Base-by-base conservation (phyloP, 2,888 invertebrate genomes). In the Acrocera orbiculus region DNA sequence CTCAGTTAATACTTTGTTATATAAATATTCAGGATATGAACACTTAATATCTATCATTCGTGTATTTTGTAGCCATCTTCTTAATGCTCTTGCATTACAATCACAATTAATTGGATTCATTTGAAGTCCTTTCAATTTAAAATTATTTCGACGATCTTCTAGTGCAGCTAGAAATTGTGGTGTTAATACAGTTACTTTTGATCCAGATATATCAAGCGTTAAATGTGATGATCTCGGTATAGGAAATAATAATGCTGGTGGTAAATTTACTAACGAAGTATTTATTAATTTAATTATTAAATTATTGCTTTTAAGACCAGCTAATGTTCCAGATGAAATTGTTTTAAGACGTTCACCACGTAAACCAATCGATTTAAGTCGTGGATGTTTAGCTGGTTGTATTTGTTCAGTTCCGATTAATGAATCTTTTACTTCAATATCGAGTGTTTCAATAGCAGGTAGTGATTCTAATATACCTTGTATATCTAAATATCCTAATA, bases 381-480 rank as follows among this genome's bases (percentile, higher is more conserved):
- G 66, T 2, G 87, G 82, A 58, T 86, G 82, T 44, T 79, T 68
- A 25, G 75, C 69, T 0, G 81, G 70, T 46, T 80, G 78, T 25
- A 87, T 60, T 49, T 87, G 83, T 48, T 86, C 85, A 29, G 77
- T 76, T 27, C 82, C 80, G 32, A 86, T 72, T 5, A 70, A 70
- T 0, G 79, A 66, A 44, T 89, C 87, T 54, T 87, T 89, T 1
- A 87, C 73, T 63, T 90, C 90, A 33, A 89, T 72, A 41, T 86
- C 82, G 9, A 89, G 60, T 42, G 63, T 66, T 56, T 86, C 78
- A 26, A 89, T 57, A 1, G 76, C 74, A 2, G 74, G 69, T 47
- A 87, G 61, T 42, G 74, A 66, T 44, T 76, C 74, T n/a, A 89
- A 58, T 19, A 87, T 70, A 1, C 86, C 86, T 48, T 80, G 76